phyloP scores from a whole-genome alignment of 2,888 invertebrate genomes.

The Hymenopus coronatus region DNA sequence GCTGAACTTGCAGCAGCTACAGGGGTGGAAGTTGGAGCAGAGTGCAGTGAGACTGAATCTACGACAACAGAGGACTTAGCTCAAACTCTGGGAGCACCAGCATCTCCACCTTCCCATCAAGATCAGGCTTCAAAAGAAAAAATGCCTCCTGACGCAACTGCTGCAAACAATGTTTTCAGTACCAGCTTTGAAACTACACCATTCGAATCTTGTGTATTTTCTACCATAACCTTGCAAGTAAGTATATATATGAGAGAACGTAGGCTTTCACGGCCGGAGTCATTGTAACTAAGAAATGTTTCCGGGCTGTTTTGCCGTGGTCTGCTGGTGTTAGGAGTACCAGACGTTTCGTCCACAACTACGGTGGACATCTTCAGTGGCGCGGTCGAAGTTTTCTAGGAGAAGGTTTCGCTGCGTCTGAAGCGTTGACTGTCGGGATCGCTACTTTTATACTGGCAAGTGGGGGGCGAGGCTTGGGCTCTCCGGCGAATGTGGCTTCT shows the following conservation, averaged over 20 bases:
- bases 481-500: too few relatives aligned
- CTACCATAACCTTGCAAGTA: conserved; percentile 36
- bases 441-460: too few relatives aligned
- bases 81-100: conserved; percentile 5
- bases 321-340: too few relatives aligned
- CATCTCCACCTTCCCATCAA: neutral
- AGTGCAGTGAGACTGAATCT: conserved; percentile 19
- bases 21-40: neutral
- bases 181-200: conserved; percentile 25
- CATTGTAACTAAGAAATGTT: too few relatives aligned
- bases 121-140: conserved; percentile 8
- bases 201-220: conserved; percentile 37
- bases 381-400: too few relatives aligned
- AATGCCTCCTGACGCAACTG: neutral
- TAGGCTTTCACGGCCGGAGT: too few relatives aligned
- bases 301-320: too few relatives aligned
- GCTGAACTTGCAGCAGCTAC: neutral
- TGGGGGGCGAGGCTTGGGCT: too few relatives aligned
- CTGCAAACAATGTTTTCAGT: neutral
- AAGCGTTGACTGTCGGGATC: too few relatives aligned
- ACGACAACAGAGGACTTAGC: conserved; percentile 25
- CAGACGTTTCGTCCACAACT: too few relatives aligned
- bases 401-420: too few relatives aligned
- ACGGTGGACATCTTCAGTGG: too few relatives aligned
- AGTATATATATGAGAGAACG: neutral